phyloP scores from a whole-genome alignment of 2,888 invertebrate genomes.

The Tineola bisselliella region DNA sequence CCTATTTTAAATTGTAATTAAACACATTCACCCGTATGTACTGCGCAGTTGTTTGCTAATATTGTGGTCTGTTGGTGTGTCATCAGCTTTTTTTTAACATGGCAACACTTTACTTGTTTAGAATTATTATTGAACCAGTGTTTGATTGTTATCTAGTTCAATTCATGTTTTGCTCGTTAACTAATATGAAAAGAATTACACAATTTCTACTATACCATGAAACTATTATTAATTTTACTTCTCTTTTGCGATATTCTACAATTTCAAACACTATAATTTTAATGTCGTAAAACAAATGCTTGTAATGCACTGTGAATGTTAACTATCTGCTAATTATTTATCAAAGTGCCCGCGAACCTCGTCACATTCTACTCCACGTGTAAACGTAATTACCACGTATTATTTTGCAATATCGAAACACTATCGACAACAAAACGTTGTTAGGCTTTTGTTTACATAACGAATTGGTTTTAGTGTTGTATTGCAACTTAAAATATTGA shows the following conservation, averaged over 20 bases:
- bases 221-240: no score
- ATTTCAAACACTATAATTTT: neutral
- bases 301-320: neutral
- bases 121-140: neutral
- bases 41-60: conserved; percentile 6
- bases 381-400: conserved; percentile 33
- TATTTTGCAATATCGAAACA: conserved; percentile 32
- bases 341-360: conserved; percentile 21
- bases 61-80: neutral
- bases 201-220: no score
- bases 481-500: no score
- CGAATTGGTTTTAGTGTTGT: neutral
- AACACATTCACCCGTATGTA: neutral
- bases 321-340: conserved; percentile 12
- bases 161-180: neutral
- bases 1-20: conserved; percentile 7
- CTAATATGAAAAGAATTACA: no score
- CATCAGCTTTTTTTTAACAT: neutral
- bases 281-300: neutral
- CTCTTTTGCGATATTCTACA: no score
- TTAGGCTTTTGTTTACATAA: neutral
- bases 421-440: conserved; percentile 24
- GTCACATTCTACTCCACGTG: conserved; percentile 33
- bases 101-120: neutral
- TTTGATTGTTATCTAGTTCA: neutral